phyloP scores from a whole-genome alignment of 1,140 invertebrate genomes.

The Lanistes nyassanus region DNA sequence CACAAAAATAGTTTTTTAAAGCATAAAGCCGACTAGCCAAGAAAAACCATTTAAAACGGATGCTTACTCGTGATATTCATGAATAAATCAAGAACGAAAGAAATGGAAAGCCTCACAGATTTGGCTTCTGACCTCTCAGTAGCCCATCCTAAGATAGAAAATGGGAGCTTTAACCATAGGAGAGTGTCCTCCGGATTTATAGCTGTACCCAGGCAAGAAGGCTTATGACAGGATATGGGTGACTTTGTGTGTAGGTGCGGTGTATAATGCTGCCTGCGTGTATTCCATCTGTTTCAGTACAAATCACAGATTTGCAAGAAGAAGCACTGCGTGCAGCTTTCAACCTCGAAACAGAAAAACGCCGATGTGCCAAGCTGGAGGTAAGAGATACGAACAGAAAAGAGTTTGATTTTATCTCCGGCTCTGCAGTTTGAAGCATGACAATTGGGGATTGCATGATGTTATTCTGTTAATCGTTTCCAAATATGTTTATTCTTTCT shows the following conservation, averaged over 20 bases:
- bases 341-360: slow-evolving; percentile 30
- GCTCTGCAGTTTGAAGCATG: no score
- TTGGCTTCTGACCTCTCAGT: no score
- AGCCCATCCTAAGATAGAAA: neutral
- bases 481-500: no score
- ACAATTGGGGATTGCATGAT: no score
- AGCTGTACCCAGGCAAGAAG: neutral
- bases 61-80: neutral
- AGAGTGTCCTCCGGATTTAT: neutral
- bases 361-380: slow-evolving; percentile 33
- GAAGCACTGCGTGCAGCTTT: slow-evolving; percentile 18
- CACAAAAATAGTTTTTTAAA: neutral
- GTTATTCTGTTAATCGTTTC: no score
- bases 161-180: neutral
- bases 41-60: neutral
- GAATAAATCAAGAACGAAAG: neutral
- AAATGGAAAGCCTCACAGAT: neutral
- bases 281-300: slow-evolving; percentile 26
- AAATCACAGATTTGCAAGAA: slow-evolving; percentile 27
- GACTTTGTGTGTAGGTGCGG: neutral
- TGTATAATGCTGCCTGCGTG: neutral
- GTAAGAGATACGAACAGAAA: slow-evolving; percentile 13
- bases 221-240: neutral
- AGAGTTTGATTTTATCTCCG: neutral
- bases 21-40: neutral